Percentiles rank a stretch among this genome's conserved stretches.
Conservation (phyloP, 2,113 vertebrate genomes). For the Lonchura striata region DNA sequence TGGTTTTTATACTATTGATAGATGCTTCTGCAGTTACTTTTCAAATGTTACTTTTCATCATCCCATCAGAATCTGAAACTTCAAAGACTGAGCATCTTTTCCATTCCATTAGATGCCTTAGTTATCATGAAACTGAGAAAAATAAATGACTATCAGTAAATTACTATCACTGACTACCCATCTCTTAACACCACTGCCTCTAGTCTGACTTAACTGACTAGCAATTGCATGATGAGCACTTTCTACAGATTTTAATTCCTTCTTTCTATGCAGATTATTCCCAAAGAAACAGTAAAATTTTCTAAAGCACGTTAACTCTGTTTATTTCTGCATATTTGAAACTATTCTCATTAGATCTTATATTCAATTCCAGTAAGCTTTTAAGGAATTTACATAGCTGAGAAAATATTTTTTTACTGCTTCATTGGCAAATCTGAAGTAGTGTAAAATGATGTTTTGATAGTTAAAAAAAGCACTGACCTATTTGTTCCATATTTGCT, state of each 20-base stretch:
- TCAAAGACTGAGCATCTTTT: not conserved
- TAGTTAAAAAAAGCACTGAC: not conserved
- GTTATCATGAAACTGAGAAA: not conserved
- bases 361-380: not conserved
- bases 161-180: not conserved
- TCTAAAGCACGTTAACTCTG: not conserved
- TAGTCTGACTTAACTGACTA: not conserved
- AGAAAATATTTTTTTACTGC: not conserved
- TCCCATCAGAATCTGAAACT: not conserved
- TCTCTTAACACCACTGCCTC: not conserved
- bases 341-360: not conserved
- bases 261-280: conserved; percentile 18
- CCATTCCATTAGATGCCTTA: not conserved
- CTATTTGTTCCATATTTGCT: not conserved
- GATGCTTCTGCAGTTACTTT: not conserved
- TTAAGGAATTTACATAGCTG: not conserved
- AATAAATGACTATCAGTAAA: not conserved
- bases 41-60: not conserved
- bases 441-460: not conserved
- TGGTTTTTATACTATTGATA: not conserved
- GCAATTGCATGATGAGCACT: not conserved
- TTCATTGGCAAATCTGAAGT: not conserved
- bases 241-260: not conserved
- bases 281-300: not conserved
- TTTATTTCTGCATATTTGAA: conserved; percentile 13